Conservation (phyloP, 1,140 invertebrate genomes). For the Micrasema minimum region DNA sequence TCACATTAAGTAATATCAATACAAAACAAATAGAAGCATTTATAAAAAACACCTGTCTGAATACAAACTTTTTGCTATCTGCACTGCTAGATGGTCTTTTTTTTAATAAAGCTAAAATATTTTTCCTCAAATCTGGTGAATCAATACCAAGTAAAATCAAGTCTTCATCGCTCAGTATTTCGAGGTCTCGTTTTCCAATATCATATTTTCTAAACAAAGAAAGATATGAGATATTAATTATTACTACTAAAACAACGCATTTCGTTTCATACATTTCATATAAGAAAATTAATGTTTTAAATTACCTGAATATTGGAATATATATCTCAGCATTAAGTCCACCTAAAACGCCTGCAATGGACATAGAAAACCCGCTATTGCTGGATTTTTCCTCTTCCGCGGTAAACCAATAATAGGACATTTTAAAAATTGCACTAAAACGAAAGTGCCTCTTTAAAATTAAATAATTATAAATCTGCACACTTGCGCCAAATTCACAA, state of each 20-base stretch:
- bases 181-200: conserved; percentile 54
- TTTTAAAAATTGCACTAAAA: too few species aligned
- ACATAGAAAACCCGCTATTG: conserved; percentile 58
- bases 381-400: conserved; percentile 6
- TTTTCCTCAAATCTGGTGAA: conserved; percentile 45
- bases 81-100: neutral
- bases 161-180: conserved; percentile 62
- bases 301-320: conserved; percentile 61
- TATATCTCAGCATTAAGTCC: conserved; percentile 61
- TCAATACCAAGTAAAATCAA: conserved; percentile 61
- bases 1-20: too few species aligned
- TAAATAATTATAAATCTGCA: too few species aligned
- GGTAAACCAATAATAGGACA: too few species aligned
- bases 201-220: conserved; percentile 29
- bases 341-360: conserved; percentile 58
- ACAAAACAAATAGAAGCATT: too few species aligned
- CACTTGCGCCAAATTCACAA: too few species aligned
- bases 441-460: too few species aligned
- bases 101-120: neutral
- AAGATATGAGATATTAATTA: too few species aligned
- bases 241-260: too few species aligned
- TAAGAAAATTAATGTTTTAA: conserved; percentile 12
- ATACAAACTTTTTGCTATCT: neutral
- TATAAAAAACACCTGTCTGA: neutral
- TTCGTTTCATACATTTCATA: too few species aligned